A percentile compares a stretch with the other conserved stretches of the same genome.
These are phyloP conservation scores for Rhyacophila evoluta DNA, from an alignment of 2,888 invertebrate species.

Conservation along the genomic window DNA sequence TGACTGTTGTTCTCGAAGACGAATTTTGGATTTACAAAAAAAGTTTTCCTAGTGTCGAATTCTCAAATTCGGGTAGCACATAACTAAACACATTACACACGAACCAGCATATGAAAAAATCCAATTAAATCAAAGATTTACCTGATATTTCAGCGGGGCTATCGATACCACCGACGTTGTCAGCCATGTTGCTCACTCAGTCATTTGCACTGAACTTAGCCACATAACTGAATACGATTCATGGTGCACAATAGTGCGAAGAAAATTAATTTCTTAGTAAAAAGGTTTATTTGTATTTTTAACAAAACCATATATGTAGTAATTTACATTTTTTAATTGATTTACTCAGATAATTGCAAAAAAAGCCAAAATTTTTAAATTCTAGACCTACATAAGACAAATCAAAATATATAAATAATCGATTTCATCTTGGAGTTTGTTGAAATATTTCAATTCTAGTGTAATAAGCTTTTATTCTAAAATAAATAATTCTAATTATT, in stretches of 20 bases:
- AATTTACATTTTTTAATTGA: too few species aligned
- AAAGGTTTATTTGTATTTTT: too few species aligned
- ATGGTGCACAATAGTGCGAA: slow-evolving; percentile 36
- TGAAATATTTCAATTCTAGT: too few species aligned
- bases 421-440: too few species aligned
- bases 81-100: not conserved
- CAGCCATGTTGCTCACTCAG: slow-evolving; percentile 61
- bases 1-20: slow-evolving; percentile 36
- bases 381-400: too few species aligned
- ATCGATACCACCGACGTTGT: slow-evolving; percentile 64
- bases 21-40: slow-evolving; percentile 28
- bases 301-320: too few species aligned
- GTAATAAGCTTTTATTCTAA: too few species aligned
- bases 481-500: too few species aligned
- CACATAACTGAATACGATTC: slow-evolving; percentile 35
- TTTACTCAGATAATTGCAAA: too few species aligned
- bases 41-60: not conserved
- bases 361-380: too few species aligned
- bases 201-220: slow-evolving; percentile 46
- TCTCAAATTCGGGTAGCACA: not conserved
- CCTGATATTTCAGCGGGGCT: slow-evolving; percentile 63
- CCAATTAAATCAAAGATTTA: slow-evolving; percentile 54
- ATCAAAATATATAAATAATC: too few species aligned
- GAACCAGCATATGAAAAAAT: slow-evolving; percentile 6
- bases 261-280: not conserved